Percentiles rank a stretch among this genome's conserved stretches.
Conservation (phyloP, 2,888 invertebrate species). For the Melieria picta region DNA sequence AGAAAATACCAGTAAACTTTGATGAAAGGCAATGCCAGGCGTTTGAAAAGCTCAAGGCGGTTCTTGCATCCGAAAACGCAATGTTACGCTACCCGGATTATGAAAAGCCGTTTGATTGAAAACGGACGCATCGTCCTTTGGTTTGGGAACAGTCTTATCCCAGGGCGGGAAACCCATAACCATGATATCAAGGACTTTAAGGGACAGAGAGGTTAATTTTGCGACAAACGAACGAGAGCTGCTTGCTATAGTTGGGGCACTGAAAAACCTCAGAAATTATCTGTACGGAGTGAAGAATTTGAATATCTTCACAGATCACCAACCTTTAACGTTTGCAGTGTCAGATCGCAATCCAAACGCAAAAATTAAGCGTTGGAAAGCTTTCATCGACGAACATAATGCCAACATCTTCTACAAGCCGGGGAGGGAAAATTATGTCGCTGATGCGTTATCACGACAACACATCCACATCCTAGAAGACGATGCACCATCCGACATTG, state of each 20-base stretch:
- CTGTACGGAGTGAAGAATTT: constrained; percentile 1
- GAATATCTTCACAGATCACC: constrained; percentile 4
- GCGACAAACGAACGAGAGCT: constrained; percentile 12
- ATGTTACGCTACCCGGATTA: no score
- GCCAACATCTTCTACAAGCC: background rate
- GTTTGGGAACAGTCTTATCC: no score
- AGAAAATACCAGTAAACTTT: no score
- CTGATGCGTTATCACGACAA: constrained; percentile 13
- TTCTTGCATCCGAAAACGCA: no score
- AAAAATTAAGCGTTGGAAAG: constrained; percentile 11
- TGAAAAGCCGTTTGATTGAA: background rate
- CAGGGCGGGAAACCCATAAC: no score
- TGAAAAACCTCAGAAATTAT: constrained; percentile 9
- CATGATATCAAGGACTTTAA: no score
- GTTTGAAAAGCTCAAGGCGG: no score
- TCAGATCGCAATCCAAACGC: constrained; percentile 12
- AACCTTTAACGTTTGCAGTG: constrained; percentile 7
- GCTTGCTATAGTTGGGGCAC: constrained; percentile 13
- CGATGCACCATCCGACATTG: background rate
- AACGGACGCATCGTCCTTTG: background rate
- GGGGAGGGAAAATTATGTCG: constrained; percentile 8
- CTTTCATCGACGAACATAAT: constrained; percentile 16
- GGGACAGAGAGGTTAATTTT: background rate
- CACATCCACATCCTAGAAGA: background rate
- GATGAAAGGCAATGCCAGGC: no score